Conservation (phyloP, 2,797 vertebrate species). For the Petrocephalus schoutedeni region DNA sequence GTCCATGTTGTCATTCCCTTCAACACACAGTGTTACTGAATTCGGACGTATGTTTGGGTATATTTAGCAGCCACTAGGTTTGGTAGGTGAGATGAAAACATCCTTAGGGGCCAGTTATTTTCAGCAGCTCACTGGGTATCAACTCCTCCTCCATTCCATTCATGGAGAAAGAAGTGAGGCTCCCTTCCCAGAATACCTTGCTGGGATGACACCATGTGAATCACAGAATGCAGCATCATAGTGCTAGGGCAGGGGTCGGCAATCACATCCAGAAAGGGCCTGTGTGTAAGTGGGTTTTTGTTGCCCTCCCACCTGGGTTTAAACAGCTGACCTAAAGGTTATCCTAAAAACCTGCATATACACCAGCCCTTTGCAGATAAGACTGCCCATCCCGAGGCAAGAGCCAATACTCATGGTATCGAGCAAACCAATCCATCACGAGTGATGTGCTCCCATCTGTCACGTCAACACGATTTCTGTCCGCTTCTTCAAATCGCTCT, state of each 20-base stretch:
- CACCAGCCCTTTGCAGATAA: too few relatives aligned
- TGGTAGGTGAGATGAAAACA: slow-evolving; percentile 1
- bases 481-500: not conserved
- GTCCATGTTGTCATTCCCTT: not conserved
- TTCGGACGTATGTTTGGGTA: not conserved
- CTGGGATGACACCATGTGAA: not conserved
- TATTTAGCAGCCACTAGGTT: not conserved
- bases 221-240: not conserved
- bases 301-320: too few relatives aligned
- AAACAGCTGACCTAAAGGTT: too few relatives aligned
- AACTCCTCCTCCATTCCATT: not conserved
- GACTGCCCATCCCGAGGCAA: too few relatives aligned
- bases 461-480: not conserved
- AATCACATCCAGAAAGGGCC: too few relatives aligned
- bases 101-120: not conserved
- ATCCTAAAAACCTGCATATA: too few relatives aligned
- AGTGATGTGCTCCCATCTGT: not conserved
- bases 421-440: not conserved
- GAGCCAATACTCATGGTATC: not conserved
- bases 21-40: not conserved
- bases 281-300: too few relatives aligned
- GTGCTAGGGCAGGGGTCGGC: not conserved
- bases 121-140: not conserved
- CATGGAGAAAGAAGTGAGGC: not conserved
- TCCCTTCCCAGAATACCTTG: not conserved